Conservation (phyloP, 2,888 invertebrate species). For the Diachrysia chrysitis region DNA sequence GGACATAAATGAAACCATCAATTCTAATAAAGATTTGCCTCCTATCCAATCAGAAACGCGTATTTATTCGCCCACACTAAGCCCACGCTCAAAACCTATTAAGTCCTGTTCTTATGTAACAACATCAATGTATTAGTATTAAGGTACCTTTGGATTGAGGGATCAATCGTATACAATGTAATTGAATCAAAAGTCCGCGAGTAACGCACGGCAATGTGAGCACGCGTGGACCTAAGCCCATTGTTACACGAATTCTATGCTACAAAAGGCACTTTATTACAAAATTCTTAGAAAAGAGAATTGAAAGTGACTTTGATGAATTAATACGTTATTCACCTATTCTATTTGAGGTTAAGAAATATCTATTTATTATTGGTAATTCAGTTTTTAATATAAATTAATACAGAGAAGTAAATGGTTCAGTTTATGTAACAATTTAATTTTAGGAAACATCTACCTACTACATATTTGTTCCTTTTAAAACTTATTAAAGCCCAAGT, state of each 20-base stretch:
- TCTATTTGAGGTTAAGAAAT: not conserved
- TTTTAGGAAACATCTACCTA: not conserved
- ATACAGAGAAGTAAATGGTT: not conserved
- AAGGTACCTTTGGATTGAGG: slow-evolving; percentile 16
- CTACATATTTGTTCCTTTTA: not conserved
- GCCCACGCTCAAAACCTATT: not conserved
- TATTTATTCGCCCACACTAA: not conserved
- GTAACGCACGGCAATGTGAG: slow-evolving; percentile 15
- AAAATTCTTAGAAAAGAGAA: slow-evolving; percentile 3
- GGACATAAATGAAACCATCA: not conserved
- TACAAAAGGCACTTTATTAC: slow-evolving; percentile 7
- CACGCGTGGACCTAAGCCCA: slow-evolving; percentile 18
- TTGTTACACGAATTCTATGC: slow-evolving; percentile 28
- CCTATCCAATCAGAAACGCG: not conserved
- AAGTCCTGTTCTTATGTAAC: not conserved
- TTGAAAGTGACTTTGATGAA: not conserved
- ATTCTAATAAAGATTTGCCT: slow-evolving; percentile 3
- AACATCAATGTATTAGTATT: slow-evolving; percentile 4
- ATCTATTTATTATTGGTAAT: not conserved
- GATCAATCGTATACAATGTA: slow-evolving; percentile 54
- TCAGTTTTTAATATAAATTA: not conserved
- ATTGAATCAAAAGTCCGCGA: slow-evolving; percentile 61
- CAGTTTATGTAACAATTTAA: not conserved
- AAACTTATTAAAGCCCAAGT: not conserved
- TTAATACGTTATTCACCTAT: not conserved